Percentiles rank a stretch among this genome's conserved stretches.
Conservation (phyloP, 2,113 vertebrate species). For the Excalfactoria chinensis region DNA sequence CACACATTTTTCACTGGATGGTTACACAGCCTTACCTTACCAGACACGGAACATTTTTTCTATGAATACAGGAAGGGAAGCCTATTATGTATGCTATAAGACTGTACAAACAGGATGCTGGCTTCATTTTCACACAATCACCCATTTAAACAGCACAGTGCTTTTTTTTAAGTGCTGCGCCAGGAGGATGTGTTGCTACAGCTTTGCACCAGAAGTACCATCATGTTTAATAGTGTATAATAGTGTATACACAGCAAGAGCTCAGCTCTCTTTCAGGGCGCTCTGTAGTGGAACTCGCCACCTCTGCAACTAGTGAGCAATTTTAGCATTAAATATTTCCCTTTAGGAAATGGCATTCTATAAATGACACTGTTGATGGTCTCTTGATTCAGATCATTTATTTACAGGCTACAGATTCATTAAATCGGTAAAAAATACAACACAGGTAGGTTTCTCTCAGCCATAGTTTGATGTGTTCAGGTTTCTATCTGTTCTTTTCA, state of each 20-base stretch:
- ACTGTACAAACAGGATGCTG: slow-evolving; percentile 54
- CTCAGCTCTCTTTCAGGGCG: background rate
- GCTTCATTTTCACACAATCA: slow-evolving; percentile 51
- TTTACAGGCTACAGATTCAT: background rate
- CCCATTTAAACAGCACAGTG: slow-evolving; percentile 1
- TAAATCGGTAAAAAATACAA: background rate
- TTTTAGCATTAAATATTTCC: slow-evolving; percentile 16
- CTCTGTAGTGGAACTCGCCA: background rate
- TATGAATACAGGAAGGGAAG: slow-evolving; percentile 38
- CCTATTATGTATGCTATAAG: slow-evolving; percentile 8
- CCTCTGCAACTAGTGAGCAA: background rate
- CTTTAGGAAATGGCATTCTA: background rate
- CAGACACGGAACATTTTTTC: background rate
- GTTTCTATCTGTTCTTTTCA: background rate
- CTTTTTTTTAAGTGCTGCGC: background rate
- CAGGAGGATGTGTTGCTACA: background rate
- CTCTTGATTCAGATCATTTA: background rate
- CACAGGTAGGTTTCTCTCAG: background rate
- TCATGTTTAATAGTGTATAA: background rate
- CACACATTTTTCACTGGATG: background rate
- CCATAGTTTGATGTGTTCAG: background rate
- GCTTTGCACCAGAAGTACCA: background rate
- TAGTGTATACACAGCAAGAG: background rate
- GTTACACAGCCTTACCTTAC: background rate
- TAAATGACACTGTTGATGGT: background rate